Conservation (phyloP, 1,140 invertebrate genomes). For the Goniozus legneri region DNA sequence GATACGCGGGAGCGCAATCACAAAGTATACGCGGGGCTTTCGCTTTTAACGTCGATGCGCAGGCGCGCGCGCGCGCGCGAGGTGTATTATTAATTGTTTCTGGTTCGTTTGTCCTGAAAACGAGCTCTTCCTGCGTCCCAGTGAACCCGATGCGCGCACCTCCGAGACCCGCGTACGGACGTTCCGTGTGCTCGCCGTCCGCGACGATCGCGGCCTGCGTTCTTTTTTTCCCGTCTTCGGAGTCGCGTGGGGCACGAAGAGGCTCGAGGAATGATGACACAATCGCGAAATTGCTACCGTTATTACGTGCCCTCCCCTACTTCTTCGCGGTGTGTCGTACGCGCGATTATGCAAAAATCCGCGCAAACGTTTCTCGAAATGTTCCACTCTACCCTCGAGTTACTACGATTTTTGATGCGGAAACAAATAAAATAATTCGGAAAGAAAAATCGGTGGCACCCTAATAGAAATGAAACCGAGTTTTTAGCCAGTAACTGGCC, state of each 20-base stretch:
- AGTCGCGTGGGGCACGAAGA: conserved; percentile 13
- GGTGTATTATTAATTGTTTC: conserved; percentile 51
- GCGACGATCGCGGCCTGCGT: conserved; percentile 4
- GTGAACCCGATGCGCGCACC: conserved; percentile 36
- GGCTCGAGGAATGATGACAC: conserved; percentile 40
- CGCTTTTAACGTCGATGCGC: no score
- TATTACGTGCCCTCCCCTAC: conserved; percentile 24
- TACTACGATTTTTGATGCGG: no score
- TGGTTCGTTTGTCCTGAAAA: conserved; percentile 45
- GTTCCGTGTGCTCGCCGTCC: conserved; percentile 12
- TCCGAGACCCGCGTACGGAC: conserved; percentile 24
- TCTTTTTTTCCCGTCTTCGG: conserved; percentile 8
- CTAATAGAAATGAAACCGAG: no score
- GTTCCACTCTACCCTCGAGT: no score
- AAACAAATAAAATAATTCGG: no score
- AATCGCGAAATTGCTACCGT: conserved; percentile 47
- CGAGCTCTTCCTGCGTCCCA: conserved; percentile 44
- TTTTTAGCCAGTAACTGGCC: no score
- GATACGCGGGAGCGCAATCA: no score
- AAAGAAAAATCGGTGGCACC: no score
- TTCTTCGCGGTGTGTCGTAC: conserved; percentile 5
- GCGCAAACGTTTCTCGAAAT: no score
- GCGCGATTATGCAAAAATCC: conserved; percentile 29
- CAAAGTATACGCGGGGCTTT: no score
- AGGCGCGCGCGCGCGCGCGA: conserved; percentile 31